phyloP scores from a whole-genome alignment of 2,888 invertebrate species.

The Hypomecis atomaria region DNA sequence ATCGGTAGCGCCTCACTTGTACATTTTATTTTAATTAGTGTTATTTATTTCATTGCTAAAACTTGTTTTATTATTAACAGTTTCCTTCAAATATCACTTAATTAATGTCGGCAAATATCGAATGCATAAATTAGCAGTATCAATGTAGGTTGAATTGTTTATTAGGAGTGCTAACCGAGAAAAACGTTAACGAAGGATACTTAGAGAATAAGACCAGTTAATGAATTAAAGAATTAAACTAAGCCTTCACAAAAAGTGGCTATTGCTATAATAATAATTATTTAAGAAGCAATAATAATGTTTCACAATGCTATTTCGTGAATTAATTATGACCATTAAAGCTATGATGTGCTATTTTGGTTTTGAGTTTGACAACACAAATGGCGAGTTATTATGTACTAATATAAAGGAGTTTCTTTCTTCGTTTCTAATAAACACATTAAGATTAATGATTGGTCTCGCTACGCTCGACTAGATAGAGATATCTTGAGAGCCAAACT shows the following conservation, averaged over 20 bases:
- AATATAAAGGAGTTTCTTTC: too few species aligned
- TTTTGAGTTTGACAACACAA: neutral
- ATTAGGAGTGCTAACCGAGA: slow-evolving; percentile 5
- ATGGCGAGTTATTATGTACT: too few species aligned
- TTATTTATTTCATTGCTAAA: neutral
- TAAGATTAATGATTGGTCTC: too few species aligned
- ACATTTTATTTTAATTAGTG: too few species aligned
- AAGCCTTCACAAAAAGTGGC: slow-evolving; percentile 5
- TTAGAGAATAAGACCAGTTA: slow-evolving; percentile 6
- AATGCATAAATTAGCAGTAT: slow-evolving; percentile 11
- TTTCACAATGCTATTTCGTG: neutral
- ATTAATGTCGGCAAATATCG: slow-evolving; percentile 7
- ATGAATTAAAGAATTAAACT: slow-evolving; percentile 3
- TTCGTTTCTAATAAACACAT: too few species aligned
- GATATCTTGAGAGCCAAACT: too few species aligned
- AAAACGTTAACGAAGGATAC: slow-evolving; percentile 12
- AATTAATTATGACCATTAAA: slow-evolving; percentile 1
- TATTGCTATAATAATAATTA: slow-evolving; percentile 5
- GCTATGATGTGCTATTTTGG: neutral
- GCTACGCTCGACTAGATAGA: too few species aligned
- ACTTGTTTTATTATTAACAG: neutral
- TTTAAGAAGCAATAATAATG: slow-evolving; percentile 7
- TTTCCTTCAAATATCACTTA: neutral
- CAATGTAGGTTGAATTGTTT: slow-evolving; percentile 19
- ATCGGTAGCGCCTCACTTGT: too few species aligned